Conservation (phyloP, 2,797 vertebrate species). For the Chaenodraco wilsoni region DNA sequence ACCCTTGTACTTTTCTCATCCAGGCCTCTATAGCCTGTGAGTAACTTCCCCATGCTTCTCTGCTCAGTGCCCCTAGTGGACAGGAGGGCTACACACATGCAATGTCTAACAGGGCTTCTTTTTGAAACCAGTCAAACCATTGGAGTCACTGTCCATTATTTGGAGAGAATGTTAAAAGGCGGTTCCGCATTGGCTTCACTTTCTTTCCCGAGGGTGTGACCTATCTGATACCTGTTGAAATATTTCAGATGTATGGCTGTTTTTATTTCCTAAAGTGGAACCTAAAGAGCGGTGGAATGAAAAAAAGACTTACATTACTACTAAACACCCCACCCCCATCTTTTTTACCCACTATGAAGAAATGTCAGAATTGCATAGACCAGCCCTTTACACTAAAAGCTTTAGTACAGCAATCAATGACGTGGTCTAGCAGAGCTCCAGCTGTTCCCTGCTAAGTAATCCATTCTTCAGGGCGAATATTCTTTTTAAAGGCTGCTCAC, state of each 20-base stretch:
- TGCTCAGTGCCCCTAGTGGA: too few species aligned
- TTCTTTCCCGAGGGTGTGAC: too few species aligned
- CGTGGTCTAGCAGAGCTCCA: constrained; percentile 46
- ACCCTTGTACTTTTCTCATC: too few species aligned
- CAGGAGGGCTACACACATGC: too few species aligned
- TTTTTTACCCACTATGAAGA: constrained; percentile 20
- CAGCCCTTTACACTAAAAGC: constrained; percentile 52
- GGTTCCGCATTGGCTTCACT: too few species aligned
- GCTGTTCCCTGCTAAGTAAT: constrained; percentile 68
- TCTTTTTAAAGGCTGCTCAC: constrained; percentile 62
- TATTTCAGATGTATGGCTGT: not conserved
- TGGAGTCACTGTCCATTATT: too few species aligned
- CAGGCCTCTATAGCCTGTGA: too few species aligned
- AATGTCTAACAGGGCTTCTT: too few species aligned
- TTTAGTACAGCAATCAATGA: constrained; percentile 66
- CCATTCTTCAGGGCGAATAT: constrained; percentile 64
- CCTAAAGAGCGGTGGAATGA: not conserved
- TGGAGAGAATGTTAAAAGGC: too few species aligned
- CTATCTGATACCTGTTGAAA: not conserved
- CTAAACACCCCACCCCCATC: constrained; percentile 21
- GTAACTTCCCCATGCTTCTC: too few species aligned
- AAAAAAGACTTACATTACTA: not conserved
- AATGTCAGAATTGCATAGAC: constrained; percentile 42
- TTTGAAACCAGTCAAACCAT: too few species aligned
- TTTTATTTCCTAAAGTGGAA: constrained; percentile 3